Evolutionary conservation across 2,113 vertebrate genomes (phyloP).

Genomic region (Bombycilla garrulus): DNA sequence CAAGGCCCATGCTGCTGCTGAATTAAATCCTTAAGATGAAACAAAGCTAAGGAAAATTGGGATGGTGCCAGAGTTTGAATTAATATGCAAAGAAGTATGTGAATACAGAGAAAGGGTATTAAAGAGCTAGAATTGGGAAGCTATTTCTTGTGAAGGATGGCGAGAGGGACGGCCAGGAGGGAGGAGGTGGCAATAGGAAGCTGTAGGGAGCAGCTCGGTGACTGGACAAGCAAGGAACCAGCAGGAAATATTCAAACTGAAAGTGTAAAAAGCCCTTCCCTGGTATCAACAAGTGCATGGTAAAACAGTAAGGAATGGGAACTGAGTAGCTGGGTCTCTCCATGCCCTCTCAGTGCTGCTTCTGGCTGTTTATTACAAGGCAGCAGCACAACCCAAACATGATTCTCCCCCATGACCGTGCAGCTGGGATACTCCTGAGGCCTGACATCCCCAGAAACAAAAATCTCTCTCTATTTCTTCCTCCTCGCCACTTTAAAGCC

Average conservation of each 20-base stretch:
- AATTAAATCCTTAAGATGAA: background rate
- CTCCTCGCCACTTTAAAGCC: conserved; percentile 1
- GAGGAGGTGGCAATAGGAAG: background rate
- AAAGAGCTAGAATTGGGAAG: background rate
- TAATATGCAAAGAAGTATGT: background rate
- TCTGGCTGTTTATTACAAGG: background rate
- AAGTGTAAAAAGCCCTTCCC: background rate
- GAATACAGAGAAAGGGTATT: background rate
- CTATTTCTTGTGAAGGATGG: background rate
- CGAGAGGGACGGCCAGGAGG: background rate
- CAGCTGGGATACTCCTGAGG: background rate
- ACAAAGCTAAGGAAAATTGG: background rate
- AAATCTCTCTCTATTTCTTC: conserved; percentile 16
- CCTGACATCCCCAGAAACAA: background rate
- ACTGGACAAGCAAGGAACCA: background rate
- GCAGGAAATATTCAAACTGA: background rate
- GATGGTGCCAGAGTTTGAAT: background rate
- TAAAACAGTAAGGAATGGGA: background rate
- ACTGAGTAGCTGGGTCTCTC: background rate
- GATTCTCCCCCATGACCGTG: background rate
- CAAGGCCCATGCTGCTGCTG: background rate
- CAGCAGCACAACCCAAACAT: background rate
- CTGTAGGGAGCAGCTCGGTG: rapidly evolving
- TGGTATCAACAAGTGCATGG: background rate
- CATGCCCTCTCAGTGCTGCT: background rate